Evolutionary conservation across 2,888 invertebrate species (phyloP), one percentile per base, ranked within the genome.

Genomic region (Athalia circularis): DNA sequence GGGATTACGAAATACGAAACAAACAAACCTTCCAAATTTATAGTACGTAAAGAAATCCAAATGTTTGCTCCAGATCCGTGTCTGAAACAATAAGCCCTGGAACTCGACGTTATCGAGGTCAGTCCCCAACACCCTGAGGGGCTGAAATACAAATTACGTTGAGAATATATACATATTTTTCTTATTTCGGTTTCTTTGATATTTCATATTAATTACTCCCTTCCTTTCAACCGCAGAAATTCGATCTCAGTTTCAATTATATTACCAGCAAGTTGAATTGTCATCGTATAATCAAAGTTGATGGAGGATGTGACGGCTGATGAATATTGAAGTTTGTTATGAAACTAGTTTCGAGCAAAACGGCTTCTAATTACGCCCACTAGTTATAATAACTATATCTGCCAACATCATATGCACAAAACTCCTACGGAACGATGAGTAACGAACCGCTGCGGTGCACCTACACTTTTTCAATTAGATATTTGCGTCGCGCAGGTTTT

Each of bases 121-220:
- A 72, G 47, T 72, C 47, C 57, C 13, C n/a, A 72, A 72, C 47
- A 72, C 59, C 47, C 59, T 9, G 72, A 52, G 72, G 72, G 13
- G 13, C 15, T 13, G 8, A 59, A 59, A 13, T 72, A 59, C 72
- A 72, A 72, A 59, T 72, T 8, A 72, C 57, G 6, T 72, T 13
- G 52, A 11, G 72, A 29, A 29, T 29, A 29, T 29, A 2, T 29
- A 29, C 29, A 29, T 29, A 29, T 29, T 7, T 59, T 13, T 4
- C 13, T 45, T 59, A 8, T 59, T 13, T 59, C 15, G 13, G 8
- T 45, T 13, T 45, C 13, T 13, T 29, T 72, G 43, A 57, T n/a
- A 72, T 59, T 47, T 72, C n/a, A 47, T 43, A 59, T 59, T 7
- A 72, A 57, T 72, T 72, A 13, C 45, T 72, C 47, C 45, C 3